Base-by-base conservation (phyloP, 1,140 invertebrate genomes). In the Platorchestia sp. region DNA sequence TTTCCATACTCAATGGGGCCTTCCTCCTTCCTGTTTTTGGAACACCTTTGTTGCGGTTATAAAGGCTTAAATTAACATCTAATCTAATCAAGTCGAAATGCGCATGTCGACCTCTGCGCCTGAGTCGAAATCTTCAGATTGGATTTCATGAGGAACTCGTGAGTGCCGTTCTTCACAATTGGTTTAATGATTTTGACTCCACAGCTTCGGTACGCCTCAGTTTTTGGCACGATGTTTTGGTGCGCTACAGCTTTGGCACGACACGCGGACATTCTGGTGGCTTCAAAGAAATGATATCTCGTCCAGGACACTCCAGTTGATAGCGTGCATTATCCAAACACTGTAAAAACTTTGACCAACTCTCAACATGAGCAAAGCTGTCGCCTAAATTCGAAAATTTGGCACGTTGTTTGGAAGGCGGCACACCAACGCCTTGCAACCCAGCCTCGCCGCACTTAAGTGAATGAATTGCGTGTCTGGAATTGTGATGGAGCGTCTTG, bases 371-470 rank as follows among this genome's bases (percentile, higher is more conserved):
- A 36, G 91, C 91, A 47, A 93, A 93, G 91, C 91, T 93, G 91
- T 45, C 91, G 91, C 91, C 91, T 93, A 93, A 47, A 93, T 93
- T 93, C 45, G 91, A 93, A 93, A 93, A 93, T 93, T 93, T 93
- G 43, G 41, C 40, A 93, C 41, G 91, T 93, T 93, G 41, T 47
- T 45, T 75, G 59, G 59, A 75, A 27, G 27, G 27, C 59, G 59
- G 36, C 59, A 36, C 59, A 75, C 59, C 14, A 47, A 44, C 43
- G 91, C 45, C 41, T 16, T 40, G 45, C 10, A 42, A 40, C 36
- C 91, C 87, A 14, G 91, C 91, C 44, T 45, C 45, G 19, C 43
- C 22, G 43, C 91, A 47, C 91, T 93, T 45, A 93, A 45, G 41
- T 27, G 36, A 40, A 93, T 93, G 91, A 93, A 47, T 93, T 93